Base-by-base conservation (phyloP, 2,113 vertebrate species). In the Pseudopodoces humilis region DNA sequence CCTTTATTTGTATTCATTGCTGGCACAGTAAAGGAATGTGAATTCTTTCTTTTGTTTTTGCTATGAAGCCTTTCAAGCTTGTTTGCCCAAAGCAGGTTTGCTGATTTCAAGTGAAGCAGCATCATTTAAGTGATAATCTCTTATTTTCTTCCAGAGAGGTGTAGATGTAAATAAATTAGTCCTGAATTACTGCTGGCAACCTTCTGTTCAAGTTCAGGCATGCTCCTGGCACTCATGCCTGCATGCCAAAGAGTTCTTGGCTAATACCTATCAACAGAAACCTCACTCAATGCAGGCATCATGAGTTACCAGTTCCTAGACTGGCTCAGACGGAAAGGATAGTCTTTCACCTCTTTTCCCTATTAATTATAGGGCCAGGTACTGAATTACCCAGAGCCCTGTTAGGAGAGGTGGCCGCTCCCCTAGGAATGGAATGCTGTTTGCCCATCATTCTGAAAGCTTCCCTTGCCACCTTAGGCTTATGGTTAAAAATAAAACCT, bases 191-290 rank as follows among this genome's bases (percentile, higher is more conserved):
- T 46, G 31, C 71, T 85, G 79, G n/a, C 85, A 94, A 6, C 22
- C 16, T 53, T 82, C 37, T 80, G 13, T 68, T 96, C 31, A 3
- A 55, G 95, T 79, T 90, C 49, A 65, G 79, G 41, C 95, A 49
- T 0, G 90, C 27, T 90, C 3, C 37, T 64, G 5, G 22, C 78
- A 75, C 49, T 68, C 13, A 4, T 55, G 8, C 35, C 62, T 89
- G 44, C 8, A 0, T 94, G 78, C 87, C 87, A 47, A 53, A 56
- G 23, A 63, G 35, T 55, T 94, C 52, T 81, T 75, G 60, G 65
- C 81, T 82, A 84, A 79, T 75, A 56, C 22, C 24, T 83, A 62
- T 71, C 81, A 82, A 87, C 85, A 95, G 87, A 94, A 96, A 87
- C 78, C 67, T 91, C 1, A 0, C 62, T 92, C 23, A 15, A 14